Evolutionary conservation across 2,113 vertebrate species (phyloP), one percentile per base, ranked within the genome.

Genomic region (Cervus canadensis): DNA sequence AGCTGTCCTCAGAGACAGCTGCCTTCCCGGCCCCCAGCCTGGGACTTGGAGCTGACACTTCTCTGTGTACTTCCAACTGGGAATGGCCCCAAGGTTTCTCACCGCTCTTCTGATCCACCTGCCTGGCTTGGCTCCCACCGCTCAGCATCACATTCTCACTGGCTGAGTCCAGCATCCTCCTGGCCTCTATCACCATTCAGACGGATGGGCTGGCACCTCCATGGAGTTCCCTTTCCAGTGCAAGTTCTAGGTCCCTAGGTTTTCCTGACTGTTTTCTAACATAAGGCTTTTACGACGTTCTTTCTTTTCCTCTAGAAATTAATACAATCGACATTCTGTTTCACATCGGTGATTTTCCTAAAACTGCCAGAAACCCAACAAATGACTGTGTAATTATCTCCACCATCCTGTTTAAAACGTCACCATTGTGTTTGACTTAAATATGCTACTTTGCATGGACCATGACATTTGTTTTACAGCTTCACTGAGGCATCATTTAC

Each of bases 81-180:
- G 13, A 88, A 6, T 11, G 4, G 5, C 54, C 26, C 59, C 19
- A 36, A 8, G 14, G 10, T 7, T 25, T 59, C 45, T 45, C 6
- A 2, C 50, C 17, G 7, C 45, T 33, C 16, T 40, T 52, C 45
- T 50, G 0, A 2, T 0, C 50, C 9, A 3, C 26, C n/a, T 30
- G 21, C 85, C 62, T 16, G 43, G 60, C n/a, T 3, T 33, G 84
- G 50, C 59, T 25, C 2, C 33, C 74, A 12, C 25, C 40, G 0
- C 7, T 13, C 5, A 25, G 60, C 52, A 2, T 64, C 26, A 0
- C 6, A 14, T 4, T 14, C 71, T 26, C 6, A 2, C 4, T 19
- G 56, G 12, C 52, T 21, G 2, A 1, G 16, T 3, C 11, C 28
- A 7, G 14, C 54, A 26, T 43, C 33, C 17, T 7, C 52, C 36